Conservation (phyloP, 2,797 vertebrate species). For the Etheostoma perlongum region DNA sequence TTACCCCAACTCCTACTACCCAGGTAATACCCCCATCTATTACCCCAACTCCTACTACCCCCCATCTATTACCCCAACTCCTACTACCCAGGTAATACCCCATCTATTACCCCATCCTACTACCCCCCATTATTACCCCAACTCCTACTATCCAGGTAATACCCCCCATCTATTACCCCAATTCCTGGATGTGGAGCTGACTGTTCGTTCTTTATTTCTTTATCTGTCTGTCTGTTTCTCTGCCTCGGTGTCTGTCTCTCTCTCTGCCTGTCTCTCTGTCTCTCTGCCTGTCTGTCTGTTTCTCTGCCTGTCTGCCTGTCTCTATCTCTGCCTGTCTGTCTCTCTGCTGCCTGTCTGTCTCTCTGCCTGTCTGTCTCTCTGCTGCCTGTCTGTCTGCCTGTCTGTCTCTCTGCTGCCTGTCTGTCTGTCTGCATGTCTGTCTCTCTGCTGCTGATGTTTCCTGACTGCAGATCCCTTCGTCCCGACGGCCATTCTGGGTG, state of each 20-base stretch:
- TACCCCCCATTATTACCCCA: no score
- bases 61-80: no score
- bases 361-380: background rate
- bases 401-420: background rate
- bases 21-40: no score
- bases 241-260: background rate
- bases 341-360: background rate
- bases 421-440: background rate
- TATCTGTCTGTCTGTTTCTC: no score
- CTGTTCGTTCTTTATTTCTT: no score
- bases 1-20: no score
- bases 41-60: no score
- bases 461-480: conserved; percentile 91
- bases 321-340: background rate
- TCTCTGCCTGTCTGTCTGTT: background rate
- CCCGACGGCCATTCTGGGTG: conserved; percentile 97
- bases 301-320: background rate
- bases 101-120: no score
- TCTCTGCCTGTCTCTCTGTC: background rate
- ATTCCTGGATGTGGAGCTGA: no score
- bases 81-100: no score
- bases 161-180: no score
- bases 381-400: background rate
- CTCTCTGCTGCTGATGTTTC: conserved; percentile 57
- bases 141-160: no score